Evolutionary conservation across 2,113 vertebrate genomes (phyloP), one percentile per base, ranked within the genome.

Genomic region (Eublepharis macularius): DNA sequence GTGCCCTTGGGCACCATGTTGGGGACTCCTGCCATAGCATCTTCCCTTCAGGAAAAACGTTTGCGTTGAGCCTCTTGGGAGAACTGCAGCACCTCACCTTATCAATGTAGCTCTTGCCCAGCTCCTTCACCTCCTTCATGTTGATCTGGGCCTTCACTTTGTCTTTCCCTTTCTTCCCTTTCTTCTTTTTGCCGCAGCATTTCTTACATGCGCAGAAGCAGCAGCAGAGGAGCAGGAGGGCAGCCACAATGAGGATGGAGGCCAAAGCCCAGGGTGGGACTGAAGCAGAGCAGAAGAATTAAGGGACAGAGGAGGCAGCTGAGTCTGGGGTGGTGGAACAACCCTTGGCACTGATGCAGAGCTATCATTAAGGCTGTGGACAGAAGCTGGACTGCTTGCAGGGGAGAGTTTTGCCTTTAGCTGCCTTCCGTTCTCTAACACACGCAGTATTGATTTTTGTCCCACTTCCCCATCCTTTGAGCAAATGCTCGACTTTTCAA

Each of bases 251-350:
- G 76, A 97, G 92, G 32, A 98, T 97, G 87, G 97, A 96, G 39
- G 97, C 97, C 83, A 98, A 88, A 2, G 97, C 97, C 97, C 98
- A 98, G 92, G 97, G 97, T 41, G 97, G 97, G 94, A 98, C 97
- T 98, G 94, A 17, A 85, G 76, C 78, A 43, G 90, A 49, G 6
- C 41, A 72, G 49, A 51, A 47, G 9, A 87, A 11, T 73, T 13
- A 85, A 41, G 84, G 13, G 32, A 16, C 0, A 34, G 4, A 19
- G 19, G 0, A 39, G 3, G 6, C 21, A 12, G 2, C 65, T 54
- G 3, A 36, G 45, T 63, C 32, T 3, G 29, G 26, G 32, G 49
- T 5, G 32, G 49, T 5, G 36, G 13, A 2, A 6, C 54, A 17
- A 26, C 4, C 2, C 2, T 26, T 32, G 16, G 14, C 17, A 47